Conservation (phyloP, 2,797 vertebrate species). For the Cyclura pinguis region DNA sequence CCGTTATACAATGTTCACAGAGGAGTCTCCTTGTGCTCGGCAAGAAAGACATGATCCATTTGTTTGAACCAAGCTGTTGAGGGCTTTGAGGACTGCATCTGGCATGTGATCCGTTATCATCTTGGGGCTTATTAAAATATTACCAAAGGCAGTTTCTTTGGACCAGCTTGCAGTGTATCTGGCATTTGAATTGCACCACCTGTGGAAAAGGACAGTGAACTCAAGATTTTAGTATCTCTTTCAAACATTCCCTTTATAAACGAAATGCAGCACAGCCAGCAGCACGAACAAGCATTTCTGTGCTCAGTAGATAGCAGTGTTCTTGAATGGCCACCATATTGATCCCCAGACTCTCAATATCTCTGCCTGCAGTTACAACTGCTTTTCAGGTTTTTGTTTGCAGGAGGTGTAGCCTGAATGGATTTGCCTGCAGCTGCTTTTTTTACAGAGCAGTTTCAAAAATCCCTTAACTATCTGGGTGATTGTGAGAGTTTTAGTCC, state of each 20-base stretch:
- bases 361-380: background rate
- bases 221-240: rapidly evolving
- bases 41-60: constrained; percentile 81
- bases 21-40: constrained; percentile 67
- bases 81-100: constrained; percentile 85
- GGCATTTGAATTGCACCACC: constrained; percentile 87
- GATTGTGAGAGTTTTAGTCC: too few species aligned
- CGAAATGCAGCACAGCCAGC: background rate
- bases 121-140: constrained; percentile 92
- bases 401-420: too few species aligned
- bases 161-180: constrained; percentile 89
- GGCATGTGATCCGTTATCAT: constrained; percentile 98
- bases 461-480: too few species aligned
- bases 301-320: background rate
- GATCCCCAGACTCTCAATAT: too few species aligned
- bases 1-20: constrained; percentile 18
- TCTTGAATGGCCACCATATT: background rate
- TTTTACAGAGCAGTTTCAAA: too few species aligned
- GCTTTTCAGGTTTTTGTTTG: background rate
- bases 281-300: background rate
- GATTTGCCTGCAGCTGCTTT: background rate
- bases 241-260: background rate
- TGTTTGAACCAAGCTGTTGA: constrained; percentile 84
- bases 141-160: constrained; percentile 85
- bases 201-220: constrained; percentile 56